phyloP scores from a whole-genome alignment of 2,888 invertebrate genomes.

The Endomychus coccineus region DNA sequence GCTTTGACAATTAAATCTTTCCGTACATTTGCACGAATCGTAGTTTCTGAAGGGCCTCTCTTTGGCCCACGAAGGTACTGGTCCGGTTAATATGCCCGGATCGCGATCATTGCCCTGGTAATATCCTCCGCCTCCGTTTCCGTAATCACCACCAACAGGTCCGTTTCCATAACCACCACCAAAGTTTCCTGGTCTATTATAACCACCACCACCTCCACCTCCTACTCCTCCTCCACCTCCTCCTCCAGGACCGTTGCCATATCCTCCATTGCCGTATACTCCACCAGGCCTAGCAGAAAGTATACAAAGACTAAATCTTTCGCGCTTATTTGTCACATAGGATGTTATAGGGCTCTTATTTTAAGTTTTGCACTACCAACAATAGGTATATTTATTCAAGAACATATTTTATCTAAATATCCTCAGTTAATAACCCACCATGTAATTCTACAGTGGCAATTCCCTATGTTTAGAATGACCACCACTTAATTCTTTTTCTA shows the following conservation, averaged over 20 bases:
- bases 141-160: constrained; percentile 28
- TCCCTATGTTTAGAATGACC: too few species aligned
- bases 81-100: constrained; percentile 37
- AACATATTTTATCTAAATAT: too few species aligned
- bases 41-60: constrained; percentile 39
- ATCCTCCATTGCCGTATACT: constrained; percentile 20
- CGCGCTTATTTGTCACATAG: too few species aligned
- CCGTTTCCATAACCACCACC: constrained; percentile 21
- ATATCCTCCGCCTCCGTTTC: constrained; percentile 19
- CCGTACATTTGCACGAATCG: constrained; percentile 48
- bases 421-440: too few species aligned
- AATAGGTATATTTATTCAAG: too few species aligned
- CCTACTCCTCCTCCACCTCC: constrained; percentile 40
- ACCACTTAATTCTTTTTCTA: too few species aligned
- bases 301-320: too few species aligned
- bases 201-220: constrained; percentile 40
- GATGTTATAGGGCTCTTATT: too few species aligned
- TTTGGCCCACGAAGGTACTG: constrained; percentile 41
- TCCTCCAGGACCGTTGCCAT: constrained; percentile 4
- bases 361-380: too few species aligned
- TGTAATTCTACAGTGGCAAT: too few species aligned
- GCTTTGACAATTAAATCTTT: constrained; percentile 49
- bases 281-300: constrained; percentile 8
- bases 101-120: constrained; percentile 22
- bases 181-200: constrained; percentile 13